phyloP scores from a whole-genome alignment of 1,140 invertebrate species.

The Ostrea edulis region DNA sequence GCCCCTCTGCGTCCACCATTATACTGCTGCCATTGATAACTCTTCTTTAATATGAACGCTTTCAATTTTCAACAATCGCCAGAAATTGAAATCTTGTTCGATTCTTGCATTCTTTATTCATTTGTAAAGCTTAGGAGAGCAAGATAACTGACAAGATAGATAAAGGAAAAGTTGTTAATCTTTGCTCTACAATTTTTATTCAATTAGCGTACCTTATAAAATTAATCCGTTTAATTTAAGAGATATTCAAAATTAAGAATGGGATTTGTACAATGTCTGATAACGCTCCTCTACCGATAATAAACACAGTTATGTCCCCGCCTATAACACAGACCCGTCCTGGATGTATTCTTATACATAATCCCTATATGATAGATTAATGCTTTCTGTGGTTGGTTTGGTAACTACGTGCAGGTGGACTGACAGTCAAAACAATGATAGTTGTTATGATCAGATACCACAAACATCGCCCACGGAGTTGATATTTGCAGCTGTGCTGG shows the following conservation, averaged over 20 bases:
- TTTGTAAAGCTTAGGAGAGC: background rate
- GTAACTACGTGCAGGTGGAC: background rate
- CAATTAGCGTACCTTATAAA: background rate
- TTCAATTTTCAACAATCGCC: constrained; percentile 7
- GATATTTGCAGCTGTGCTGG: background rate
- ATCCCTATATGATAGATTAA: background rate
- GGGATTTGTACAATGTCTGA: background rate
- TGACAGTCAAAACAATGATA: background rate
- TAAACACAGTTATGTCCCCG: no score
- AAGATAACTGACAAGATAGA: background rate
- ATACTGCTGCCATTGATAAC: background rate
- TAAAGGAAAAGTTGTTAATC: constrained; percentile 36
- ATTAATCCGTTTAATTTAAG: background rate
- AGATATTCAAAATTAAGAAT: background rate
- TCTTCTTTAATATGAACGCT: background rate
- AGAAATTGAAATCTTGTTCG: constrained; percentile 37
- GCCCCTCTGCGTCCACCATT: background rate
- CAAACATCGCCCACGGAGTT: background rate
- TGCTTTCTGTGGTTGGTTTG: background rate
- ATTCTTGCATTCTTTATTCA: background rate
- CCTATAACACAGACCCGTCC: no score
- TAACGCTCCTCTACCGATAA: no score
- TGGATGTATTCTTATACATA: background rate
- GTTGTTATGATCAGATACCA: background rate
- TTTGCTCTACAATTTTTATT: background rate